Base-by-base conservation (phyloP, 2,888 invertebrate species). In the Cistogaster globosa region DNA sequence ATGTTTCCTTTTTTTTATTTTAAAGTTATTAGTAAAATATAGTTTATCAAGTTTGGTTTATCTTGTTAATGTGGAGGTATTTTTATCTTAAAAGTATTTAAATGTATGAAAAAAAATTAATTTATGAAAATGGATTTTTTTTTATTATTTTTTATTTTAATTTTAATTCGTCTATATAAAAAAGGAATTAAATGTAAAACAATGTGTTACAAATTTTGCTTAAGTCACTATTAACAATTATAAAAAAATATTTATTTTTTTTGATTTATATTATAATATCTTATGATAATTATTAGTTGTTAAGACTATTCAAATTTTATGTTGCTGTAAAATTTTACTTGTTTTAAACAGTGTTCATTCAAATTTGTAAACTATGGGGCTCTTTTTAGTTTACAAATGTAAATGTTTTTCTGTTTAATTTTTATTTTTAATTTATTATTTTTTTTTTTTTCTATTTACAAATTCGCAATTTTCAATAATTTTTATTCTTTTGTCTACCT, bases 301-400 rank as follows among this genome's bases (percentile, higher is more conserved):
- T 42, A 42, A 42, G 12, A 42, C 42, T 12, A 11, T 3, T 60
- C 48, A 36, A 32, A 22, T 60, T 20, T 60, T 51, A 20, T 65
- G 16, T 60, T 51, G 22, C 65, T 65, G 53, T 38, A 18, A 8
- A n/a, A 16, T 65, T 53, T 18, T 60, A 42, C 62, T 11, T 62
- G 42, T 42, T 62, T 42, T 51, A 26, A 77, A 77, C 45, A 22
- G 22, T 60, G 53, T 26, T n/a, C 90, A 92, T 91, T 91, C 90
- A 90, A 91, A 91, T 90, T 87, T 87, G 91, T 88, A 91, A 92
- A 90, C 91, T 82, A 84, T 89, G 91, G 92, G 92, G 92, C 92
- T 92, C 92, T 87, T 86, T 16, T 82, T 87, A 88, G 90, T 90
- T 91, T 90, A 91, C 91, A 89, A 89, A 92, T 90, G 90, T 89